Percentiles rank a stretch among this genome's conserved stretches.
These are phyloP conservation scores for Muscicapa adusta DNA, from an alignment of 2,113 vertebrate species.

Conservation along the genomic window DNA sequence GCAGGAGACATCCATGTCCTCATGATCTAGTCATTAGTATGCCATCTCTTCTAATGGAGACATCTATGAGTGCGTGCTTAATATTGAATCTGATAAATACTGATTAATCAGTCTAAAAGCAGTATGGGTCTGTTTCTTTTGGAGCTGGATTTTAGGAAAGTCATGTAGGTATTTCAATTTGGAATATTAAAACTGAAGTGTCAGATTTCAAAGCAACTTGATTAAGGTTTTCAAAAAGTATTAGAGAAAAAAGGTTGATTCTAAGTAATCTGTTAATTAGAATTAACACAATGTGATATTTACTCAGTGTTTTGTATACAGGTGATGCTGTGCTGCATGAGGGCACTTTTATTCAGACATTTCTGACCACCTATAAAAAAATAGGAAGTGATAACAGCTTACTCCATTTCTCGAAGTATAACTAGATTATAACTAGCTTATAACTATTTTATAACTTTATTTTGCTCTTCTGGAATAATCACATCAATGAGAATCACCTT, in stretches of 20 bases:
- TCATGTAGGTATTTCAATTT: not conserved
- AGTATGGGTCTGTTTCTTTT: not conserved
- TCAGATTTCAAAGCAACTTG: not conserved
- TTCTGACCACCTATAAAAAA: not conserved
- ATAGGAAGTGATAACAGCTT: not conserved
- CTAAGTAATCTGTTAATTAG: not conserved
- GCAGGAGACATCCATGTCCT: not conserved
- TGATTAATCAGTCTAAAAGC: not conserved
- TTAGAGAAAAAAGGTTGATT: not conserved
- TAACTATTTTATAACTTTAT: not conserved
- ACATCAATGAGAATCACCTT: not conserved
- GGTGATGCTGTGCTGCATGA: not conserved
- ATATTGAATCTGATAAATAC: not conserved
- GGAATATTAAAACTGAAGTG: not conserved
- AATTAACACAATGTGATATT: not conserved
- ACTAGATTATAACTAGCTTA: not conserved
- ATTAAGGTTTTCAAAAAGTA: not conserved
- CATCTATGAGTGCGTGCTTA: not conserved
- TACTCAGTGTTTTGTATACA: not conserved
- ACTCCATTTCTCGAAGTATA: not conserved
- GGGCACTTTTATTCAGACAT: not conserved
- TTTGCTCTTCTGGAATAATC: not conserved
- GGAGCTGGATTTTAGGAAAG: not conserved
- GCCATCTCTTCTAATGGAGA: not conserved
- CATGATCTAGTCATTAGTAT: not conserved